Evolutionary conservation across 2,113 vertebrate species (phyloP).

Genomic region (Galemys pyrenaicus): DNA sequence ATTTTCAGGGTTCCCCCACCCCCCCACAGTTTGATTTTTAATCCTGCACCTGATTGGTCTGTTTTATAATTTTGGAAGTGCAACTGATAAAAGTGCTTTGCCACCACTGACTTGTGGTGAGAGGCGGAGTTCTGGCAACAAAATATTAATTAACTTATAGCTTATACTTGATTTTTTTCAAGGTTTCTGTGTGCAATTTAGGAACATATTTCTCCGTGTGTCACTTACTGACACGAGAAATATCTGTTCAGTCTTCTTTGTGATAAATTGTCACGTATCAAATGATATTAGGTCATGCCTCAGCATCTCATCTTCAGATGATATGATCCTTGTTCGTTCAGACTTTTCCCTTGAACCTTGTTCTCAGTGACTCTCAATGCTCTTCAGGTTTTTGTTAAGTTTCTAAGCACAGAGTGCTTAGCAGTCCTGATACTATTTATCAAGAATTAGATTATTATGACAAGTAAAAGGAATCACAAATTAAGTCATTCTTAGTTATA

Average conservation of each 20-base stretch:
- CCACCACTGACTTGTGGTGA: no score
- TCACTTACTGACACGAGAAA: background rate
- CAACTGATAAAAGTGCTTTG: no score
- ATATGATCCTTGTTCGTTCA: background rate
- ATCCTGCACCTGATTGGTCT: no score
- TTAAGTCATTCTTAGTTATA: background rate
- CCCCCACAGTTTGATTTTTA: no score
- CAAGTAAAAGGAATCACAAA: constrained; percentile 6
- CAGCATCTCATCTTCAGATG: background rate
- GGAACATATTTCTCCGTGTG: background rate
- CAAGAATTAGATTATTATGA: background rate
- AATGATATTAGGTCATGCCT: background rate
- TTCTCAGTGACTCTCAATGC: background rate
- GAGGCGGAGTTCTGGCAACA: no score
- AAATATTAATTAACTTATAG: no score
- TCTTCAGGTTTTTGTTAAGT: background rate
- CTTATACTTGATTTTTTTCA: no score
- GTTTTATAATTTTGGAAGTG: no score
- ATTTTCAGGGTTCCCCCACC: no score
- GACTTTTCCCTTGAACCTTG: background rate
- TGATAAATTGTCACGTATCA: background rate
- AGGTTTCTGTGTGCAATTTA: background rate
- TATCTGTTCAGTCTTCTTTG: background rate
- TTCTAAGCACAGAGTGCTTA: background rate
- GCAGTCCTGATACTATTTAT: constrained; percentile 25